These are phyloP conservation scores for Haemorhous mexicanus DNA, from an alignment of 2,113 vertebrate species.

Conservation along the genomic window DNA sequence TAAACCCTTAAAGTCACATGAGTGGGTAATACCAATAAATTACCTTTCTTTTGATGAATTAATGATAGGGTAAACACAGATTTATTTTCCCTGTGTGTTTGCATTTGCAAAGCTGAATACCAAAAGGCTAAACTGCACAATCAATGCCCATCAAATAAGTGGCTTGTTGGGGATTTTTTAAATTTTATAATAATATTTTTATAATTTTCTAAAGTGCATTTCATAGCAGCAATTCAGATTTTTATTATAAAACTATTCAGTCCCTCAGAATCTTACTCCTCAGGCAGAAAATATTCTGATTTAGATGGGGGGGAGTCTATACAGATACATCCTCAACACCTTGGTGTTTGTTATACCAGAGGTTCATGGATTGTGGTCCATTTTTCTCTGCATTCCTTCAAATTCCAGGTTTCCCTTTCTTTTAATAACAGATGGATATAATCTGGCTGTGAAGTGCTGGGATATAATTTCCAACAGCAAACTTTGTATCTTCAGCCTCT, in stretches of 20 bases:
- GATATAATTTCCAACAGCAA: background rate
- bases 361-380: background rate
- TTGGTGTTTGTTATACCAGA: background rate
- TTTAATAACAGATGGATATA: background rate
- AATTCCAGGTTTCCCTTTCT: background rate
- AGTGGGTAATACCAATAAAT: background rate
- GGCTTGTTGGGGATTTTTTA: background rate
- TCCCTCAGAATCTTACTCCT: background rate
- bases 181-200: background rate
- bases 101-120: background rate
- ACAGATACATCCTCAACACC: background rate
- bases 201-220: background rate
- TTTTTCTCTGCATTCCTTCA: background rate
- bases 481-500: background rate
- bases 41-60: background rate
- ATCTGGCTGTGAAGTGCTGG: background rate
- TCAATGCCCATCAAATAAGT: background rate
- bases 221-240: background rate
- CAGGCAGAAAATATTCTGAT: background rate
- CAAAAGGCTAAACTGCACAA: background rate
- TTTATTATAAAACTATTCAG: background rate
- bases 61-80: background rate
- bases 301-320: background rate
- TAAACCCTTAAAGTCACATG: background rate
- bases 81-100: background rate